Evolutionary conservation across 2,113 vertebrate genomes (phyloP), one percentile per base, ranked within the genome.

Genomic region (Aegotheles bennettii): DNA sequence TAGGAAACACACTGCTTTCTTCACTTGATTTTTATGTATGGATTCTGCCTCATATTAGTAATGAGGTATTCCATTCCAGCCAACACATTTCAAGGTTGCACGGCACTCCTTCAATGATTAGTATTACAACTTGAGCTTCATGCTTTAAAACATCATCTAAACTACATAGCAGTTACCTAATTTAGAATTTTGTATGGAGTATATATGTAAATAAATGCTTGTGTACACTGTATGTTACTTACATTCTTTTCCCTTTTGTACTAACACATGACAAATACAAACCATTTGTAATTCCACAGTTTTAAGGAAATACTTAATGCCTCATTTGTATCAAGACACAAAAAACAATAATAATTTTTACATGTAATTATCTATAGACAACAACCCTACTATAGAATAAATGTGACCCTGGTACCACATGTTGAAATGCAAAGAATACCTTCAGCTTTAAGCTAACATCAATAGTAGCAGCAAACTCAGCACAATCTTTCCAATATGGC

Each of bases 241-340:
- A 38, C 12, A 57, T 87, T 77, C 6, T 80, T 61, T 25, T 5
- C 17, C 26, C 9, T 84, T 93, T 57, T 60, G 21, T 77, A 43
- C 6, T 56, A 82, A 69, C 11, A 36, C 19, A 19, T 5, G 35
- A 11, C n/a, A 33, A 42, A 16, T 13, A 4, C n/a, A 48, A 71
- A 40, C 12, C 47, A 51, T 28, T 57, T 61, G 35, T 20, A 24
- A 51, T 36, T 56, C 13, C 13, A 64, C 31, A 40, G 3, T 36
- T 59, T 50, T 29, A 65, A 81, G 71, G 19, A 42, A 65, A 16
- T 60, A 36, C 6, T 33, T 47, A 64, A 45, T 5, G 13, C 14
- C 14, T 67, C 25, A 9, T 4, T 70, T 0, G 0, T 13, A 26
- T 38, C 28, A 28, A 4, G 23, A 7, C 13, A 63, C 16, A 60